These are phyloP conservation scores for Drosophila mettleri DNA, from an alignment of 2,888 invertebrate genomes.

Conservation along the genomic window DNA sequence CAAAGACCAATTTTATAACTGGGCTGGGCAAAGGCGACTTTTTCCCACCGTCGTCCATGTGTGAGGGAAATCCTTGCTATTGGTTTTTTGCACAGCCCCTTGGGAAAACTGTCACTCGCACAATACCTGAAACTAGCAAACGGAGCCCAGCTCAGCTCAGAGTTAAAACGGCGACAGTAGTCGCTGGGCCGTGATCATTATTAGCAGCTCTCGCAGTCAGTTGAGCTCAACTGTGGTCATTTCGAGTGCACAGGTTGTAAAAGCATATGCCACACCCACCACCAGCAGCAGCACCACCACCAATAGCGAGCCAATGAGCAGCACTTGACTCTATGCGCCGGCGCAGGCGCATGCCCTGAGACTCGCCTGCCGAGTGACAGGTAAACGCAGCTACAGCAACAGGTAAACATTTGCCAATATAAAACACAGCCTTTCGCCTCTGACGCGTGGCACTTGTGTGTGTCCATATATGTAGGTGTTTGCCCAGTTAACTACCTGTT, in stretches of 20 bases:
- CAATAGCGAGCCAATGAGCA: conserved; percentile 6
- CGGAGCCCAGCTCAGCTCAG: not conserved
- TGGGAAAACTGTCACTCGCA: conserved; percentile 52
- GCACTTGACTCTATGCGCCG: conserved; percentile 82
- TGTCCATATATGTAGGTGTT: conserved; percentile 5
- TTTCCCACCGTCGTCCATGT: conserved; percentile 61
- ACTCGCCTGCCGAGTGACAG: conserved; percentile 56
- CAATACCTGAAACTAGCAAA: conserved; percentile 18
- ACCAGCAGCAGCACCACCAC: not conserved
- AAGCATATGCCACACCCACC: conserved; percentile 38
- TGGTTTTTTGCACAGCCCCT: conserved; percentile 65
- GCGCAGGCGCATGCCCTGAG: conserved; percentile 59
- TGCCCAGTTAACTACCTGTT: conserved; percentile 43
- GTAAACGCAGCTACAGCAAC: conserved; percentile 57
- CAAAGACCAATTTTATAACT: conserved; percentile 73
- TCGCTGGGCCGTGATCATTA: conserved; percentile 30
- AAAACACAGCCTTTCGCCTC: conserved; percentile 32
- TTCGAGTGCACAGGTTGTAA: conserved; percentile 74
- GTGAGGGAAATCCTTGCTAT: conserved; percentile 60
- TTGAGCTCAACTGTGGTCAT: conserved; percentile 67
- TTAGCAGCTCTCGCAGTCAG: conserved; percentile 18
- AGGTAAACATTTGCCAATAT: conserved; percentile 77
- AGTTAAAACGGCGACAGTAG: conserved; percentile 35
- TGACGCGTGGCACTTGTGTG: conserved; percentile 64
- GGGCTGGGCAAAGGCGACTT: conserved; percentile 43